Conservation (phyloP, 2,888 invertebrate genomes). For the Polymixis lichenea region DNA sequence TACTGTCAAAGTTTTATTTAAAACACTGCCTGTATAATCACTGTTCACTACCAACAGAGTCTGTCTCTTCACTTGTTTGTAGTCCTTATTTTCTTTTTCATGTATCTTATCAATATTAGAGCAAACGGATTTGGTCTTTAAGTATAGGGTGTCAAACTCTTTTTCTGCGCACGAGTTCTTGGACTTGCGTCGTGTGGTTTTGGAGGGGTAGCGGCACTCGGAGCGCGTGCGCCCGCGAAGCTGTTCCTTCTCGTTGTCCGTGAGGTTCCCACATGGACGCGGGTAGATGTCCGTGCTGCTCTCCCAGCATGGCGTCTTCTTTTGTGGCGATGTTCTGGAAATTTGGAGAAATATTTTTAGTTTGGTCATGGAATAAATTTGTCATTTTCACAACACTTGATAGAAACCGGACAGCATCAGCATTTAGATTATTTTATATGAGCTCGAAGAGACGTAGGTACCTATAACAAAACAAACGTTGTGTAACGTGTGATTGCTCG, state of each 20-base stretch:
- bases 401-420: background rate
- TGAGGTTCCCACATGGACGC: conserved; percentile 95
- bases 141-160: conserved; percentile 93
- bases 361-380: background rate
- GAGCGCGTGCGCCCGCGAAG: conserved; percentile 92
- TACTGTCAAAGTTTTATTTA: conserved; percentile 92
- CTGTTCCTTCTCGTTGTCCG: conserved; percentile 94
- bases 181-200: conserved; percentile 78
- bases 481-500: background rate
- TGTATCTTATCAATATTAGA: conserved; percentile 78
- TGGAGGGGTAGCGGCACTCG: conserved; percentile 91
- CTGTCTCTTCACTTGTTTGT: conserved; percentile 88
- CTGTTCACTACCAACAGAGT: conserved; percentile 93
- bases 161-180: conserved; percentile 92
- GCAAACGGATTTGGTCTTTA: conserved; percentile 88
- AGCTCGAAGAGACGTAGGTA: background rate
- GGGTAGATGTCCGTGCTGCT: conserved; percentile 95
- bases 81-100: conserved; percentile 72
- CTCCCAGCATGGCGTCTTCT: conserved; percentile 94
- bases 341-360: background rate
- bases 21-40: conserved; percentile 91
- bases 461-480: background rate
- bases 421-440: background rate
- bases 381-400: background rate
- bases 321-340: conserved; percentile 87